Conservation (phyloP, 2,888 invertebrate species). For the Nipponacmea schrenckii region DNA sequence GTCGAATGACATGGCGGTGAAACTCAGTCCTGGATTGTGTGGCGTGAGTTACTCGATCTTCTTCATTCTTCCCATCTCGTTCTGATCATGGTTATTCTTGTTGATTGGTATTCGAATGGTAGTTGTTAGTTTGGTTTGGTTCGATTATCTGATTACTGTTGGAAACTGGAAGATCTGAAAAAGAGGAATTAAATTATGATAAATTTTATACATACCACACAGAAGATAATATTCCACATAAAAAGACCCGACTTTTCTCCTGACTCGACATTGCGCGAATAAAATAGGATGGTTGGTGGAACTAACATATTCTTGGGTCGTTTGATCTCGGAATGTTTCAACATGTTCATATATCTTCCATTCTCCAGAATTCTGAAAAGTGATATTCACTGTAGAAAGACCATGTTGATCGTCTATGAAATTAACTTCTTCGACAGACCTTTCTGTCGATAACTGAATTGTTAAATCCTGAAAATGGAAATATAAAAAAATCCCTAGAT, state of each 20-base stretch:
- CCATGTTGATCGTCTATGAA: slow-evolving; percentile 47
- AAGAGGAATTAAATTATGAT: neutral
- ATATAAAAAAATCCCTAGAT: neutral
- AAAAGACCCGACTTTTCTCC: slow-evolving; percentile 54
- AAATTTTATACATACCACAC: slow-evolving; percentile 41
- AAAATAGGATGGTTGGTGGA: slow-evolving; percentile 52
- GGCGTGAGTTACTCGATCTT: too few species aligned
- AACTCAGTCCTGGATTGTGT: too few species aligned
- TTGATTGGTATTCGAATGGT: too few species aligned
- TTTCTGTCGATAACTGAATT: slow-evolving; percentile 46
- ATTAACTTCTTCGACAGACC: slow-evolving; percentile 43
- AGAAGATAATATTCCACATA: slow-evolving; percentile 57
- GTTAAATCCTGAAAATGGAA: slow-evolving; percentile 49
- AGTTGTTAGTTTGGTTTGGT: too few species aligned
- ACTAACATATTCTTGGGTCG: slow-evolving; percentile 47
- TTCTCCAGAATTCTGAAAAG: slow-evolving; percentile 51
- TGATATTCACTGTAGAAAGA: slow-evolving; percentile 49
- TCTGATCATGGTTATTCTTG: too few species aligned
- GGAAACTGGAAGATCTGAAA: neutral
- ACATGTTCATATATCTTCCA: slow-evolving; percentile 54
- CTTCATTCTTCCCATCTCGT: too few species aligned
- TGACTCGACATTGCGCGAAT: slow-evolving; percentile 46
- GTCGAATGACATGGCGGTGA: too few species aligned
- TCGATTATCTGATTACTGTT: too few species aligned
- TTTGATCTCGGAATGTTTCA: slow-evolving; percentile 43